phyloP scores from a whole-genome alignment of 2,113 vertebrate genomes.

The Odocoileus virginianus region DNA sequence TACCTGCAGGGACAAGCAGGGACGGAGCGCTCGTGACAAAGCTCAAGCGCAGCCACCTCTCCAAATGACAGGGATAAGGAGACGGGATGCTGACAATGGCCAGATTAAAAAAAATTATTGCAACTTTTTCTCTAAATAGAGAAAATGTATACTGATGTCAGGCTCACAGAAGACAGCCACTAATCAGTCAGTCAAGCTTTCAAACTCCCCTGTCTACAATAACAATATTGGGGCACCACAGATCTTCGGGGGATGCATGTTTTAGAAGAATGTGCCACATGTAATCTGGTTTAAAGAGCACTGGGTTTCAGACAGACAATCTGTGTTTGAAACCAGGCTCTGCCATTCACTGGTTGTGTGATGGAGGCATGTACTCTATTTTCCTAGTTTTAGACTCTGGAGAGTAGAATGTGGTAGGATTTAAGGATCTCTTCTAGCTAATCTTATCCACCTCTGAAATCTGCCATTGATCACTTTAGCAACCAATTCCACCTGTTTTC shows the following conservation, averaged over 20 bases:
- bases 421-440: not conserved
- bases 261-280: not conserved
- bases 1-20: not conserved
- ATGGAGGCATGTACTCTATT: not conserved
- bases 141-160: not conserved
- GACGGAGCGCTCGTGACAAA: rapidly evolving
- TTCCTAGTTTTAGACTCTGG: not conserved
- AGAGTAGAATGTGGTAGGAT: not conserved
- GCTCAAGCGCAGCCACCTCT: too few species aligned
- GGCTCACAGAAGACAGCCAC: not conserved
- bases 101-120: not conserved
- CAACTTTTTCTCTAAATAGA: not conserved
- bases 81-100: not conserved
- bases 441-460: not conserved
- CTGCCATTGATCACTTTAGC: not conserved
- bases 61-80: not conserved
- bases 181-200: not conserved
- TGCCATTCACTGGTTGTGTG: not conserved
- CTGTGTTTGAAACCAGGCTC: not conserved
- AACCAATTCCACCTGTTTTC: not conserved
- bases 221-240: not conserved
- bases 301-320: not conserved
- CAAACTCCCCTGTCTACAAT: not conserved
- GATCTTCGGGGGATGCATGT: not conserved
- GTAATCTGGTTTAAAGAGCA: not conserved